Base-by-base conservation (phyloP, 2,888 invertebrate genomes). In the Eubasilissa splendida region DNA sequence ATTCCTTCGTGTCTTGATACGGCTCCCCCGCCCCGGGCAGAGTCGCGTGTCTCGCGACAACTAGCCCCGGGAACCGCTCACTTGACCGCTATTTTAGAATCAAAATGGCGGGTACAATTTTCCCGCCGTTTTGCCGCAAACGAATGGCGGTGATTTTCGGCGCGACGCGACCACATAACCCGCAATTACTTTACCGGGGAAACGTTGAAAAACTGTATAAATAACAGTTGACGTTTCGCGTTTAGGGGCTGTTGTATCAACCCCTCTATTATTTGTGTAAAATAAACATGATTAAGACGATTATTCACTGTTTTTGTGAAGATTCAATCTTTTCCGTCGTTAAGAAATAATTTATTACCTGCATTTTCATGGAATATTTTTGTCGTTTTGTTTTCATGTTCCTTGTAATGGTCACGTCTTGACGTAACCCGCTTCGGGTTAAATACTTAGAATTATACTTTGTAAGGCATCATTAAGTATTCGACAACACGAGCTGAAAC, bases 71-170 rank as follows among this genome's bases (percentile, higher is more conserved):
- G 42, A 42, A 42, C 42, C 7, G 42, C 42, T 42, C 42, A 42
- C 42, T 42, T 63, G 63, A 33, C 63, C 63, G 63, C 63, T 11
- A 63, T 63, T 63, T 63, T 63, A 63, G 31, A 63, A 63, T 63
- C 63, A 42, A 42, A 42, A 42, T 42, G 42, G 42, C 42, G 42
- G 42, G 63, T 7, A 31, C 63, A 31, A 63, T 33, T 63, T 63
- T 63, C 63, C 63, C 63, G 63, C 33, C 63, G n/a, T 63, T 63
- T 42, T 63, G 33, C 63, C 63, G 63, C 63, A 31, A n/a, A 63
- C 63, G 42, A 63, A 63, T 63, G 63, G 63, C 63, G 33, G 11
- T 33, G 33, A 63, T 63, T 63, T 63, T 63, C 42, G 63, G 63
- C 33, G 12, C 12, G 42, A 33, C 31, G 63, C 63, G 63, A 33